Evolutionary conservation across 2,797 vertebrate genomes (phyloP).

Genomic region (Eremophila alpestris): DNA sequence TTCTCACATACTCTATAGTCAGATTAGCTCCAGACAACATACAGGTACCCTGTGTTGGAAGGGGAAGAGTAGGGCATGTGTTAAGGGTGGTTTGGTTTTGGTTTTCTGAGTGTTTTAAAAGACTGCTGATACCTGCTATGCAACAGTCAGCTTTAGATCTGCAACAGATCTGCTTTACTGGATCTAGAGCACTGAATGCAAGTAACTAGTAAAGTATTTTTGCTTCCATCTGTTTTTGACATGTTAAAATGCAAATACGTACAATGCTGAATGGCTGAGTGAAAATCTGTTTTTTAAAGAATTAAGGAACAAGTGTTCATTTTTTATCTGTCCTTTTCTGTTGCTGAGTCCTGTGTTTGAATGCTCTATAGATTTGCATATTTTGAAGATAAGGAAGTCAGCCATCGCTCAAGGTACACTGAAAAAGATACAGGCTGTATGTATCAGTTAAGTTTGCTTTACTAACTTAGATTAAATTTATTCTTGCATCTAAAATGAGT

Average conservation of each 20-base stretch:
- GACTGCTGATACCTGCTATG: not conserved
- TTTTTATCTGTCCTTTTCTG: not conserved
- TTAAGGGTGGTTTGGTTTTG: not conserved
- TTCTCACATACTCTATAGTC: not conserved
- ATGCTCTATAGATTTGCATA: not conserved
- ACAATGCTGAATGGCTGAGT: not conserved
- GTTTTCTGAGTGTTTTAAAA: not conserved
- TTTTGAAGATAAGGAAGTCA: not conserved
- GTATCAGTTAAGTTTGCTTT: not conserved
- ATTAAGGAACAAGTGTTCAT: not conserved
- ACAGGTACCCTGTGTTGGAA: not conserved
- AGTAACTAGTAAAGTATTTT: not conserved
- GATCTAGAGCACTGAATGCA: not conserved
- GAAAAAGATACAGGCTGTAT: not conserved
- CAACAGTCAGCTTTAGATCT: no score
- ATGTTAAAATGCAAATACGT: not conserved
- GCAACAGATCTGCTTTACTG: not conserved
- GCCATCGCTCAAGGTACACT: not conserved
- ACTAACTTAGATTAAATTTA: not conserved
- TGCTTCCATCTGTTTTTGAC: not conserved
- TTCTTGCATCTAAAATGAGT: not conserved
- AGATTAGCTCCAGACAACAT: not conserved
- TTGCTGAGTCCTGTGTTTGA: not conserved
- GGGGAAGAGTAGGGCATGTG: not conserved
- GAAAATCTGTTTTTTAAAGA: not conserved